Conservation (phyloP, 2,888 invertebrate species). For the Calliopum simillimum region DNA sequence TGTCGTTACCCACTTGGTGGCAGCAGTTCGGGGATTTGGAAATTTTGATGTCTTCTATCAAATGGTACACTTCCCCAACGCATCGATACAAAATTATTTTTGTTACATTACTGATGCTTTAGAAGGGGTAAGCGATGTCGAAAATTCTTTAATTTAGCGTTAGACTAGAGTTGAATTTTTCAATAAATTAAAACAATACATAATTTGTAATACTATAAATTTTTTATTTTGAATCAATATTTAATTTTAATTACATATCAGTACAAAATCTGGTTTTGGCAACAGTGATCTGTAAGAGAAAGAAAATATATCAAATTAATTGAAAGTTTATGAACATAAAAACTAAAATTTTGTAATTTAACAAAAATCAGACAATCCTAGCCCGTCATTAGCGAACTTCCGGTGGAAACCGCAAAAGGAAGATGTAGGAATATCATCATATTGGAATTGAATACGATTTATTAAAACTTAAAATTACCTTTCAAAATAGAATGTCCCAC, state of each 20-base stretch:
- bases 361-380: slow-evolving; percentile 64
- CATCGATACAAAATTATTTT: too few species aligned
- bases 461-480: not conserved
- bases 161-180: too few species aligned
- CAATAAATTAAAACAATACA: slow-evolving; percentile 23
- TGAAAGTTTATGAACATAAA: not conserved
- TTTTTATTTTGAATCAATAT: too few species aligned
- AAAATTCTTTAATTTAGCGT: too few species aligned
- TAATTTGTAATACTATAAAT: not conserved
- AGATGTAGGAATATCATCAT: slow-evolving; percentile 61
- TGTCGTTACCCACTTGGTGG: too few species aligned
- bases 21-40: too few species aligned
- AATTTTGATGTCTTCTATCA: too few species aligned
- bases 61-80: too few species aligned
- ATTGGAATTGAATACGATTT: slow-evolving; percentile 11
- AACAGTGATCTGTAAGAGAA: slow-evolving; percentile 3
- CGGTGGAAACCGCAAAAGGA: slow-evolving; percentile 79
- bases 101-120: too few species aligned
- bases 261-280: not conserved
- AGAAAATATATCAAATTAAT: not conserved
- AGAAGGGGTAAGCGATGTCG: too few species aligned
- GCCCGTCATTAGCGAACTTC: slow-evolving; percentile 68
- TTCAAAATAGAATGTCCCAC: not conserved
- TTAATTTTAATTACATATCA: too few species aligned
- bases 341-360: not conserved